These are phyloP conservation scores for Hyphantria cunea DNA, from an alignment of 1,140 invertebrate genomes.

Conservation along the genomic window DNA sequence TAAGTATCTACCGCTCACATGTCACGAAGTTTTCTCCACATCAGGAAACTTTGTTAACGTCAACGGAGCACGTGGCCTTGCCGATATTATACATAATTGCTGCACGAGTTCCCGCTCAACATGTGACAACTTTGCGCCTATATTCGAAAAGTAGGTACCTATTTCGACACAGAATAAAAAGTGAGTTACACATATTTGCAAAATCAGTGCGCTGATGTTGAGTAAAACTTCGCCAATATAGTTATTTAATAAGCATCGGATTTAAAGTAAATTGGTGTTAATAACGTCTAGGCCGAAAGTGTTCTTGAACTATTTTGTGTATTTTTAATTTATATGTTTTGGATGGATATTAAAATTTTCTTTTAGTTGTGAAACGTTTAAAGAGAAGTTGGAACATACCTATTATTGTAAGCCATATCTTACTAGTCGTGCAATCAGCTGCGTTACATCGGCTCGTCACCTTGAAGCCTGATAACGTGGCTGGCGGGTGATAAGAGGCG, in stretches of 20 bases:
- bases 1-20: conserved; percentile 79
- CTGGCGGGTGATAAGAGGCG: conserved; percentile 55
- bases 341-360: conserved; percentile 1
- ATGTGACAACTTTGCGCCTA: conserved; percentile 35
- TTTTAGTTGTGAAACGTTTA: conserved; percentile 20
- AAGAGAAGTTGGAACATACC: conserved; percentile 8
- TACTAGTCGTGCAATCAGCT: conserved; percentile 47
- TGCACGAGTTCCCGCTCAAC: conserved; percentile 56
- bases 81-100: conserved; percentile 69
- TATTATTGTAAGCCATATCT: conserved; percentile 48
- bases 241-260: conserved; percentile 9
- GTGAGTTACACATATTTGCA: conserved; percentile 1
- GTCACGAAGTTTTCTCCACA: conserved; percentile 80
- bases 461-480: conserved; percentile 70
- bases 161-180: conserved; percentile 17
- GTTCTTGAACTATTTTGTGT: conserved; percentile 19
- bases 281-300: background rate
- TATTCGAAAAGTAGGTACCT: background rate
- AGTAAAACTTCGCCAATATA: background rate
- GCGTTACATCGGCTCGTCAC: conserved; percentile 69
- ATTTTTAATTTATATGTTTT: no score
- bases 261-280: background rate
- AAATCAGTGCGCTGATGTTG: background rate
- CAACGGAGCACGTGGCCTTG: conserved; percentile 77
- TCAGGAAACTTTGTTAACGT: conserved; percentile 80